Percentiles rank a stretch among this genome's conserved stretches.
These are phyloP conservation scores for Apoderus coryli DNA, from an alignment of 2,888 invertebrate genomes.

Conservation along the genomic window DNA sequence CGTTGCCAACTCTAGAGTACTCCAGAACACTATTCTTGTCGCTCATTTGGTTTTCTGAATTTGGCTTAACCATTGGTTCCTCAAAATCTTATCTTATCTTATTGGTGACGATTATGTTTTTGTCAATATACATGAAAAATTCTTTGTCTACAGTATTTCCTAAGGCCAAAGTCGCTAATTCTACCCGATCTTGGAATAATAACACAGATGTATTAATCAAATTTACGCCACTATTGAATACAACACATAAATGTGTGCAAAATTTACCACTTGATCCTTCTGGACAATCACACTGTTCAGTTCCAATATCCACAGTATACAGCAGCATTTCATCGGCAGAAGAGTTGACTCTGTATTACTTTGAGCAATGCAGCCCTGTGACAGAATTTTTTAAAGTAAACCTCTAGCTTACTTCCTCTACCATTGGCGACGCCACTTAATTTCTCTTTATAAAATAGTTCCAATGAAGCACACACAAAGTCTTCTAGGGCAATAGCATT, in stretches of 20 bases:
- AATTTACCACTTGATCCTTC: slow-evolving; percentile 10
- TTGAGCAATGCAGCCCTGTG: no score
- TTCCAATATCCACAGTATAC: background rate
- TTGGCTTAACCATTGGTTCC: slow-evolving; percentile 8
- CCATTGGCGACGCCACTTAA: slow-evolving; percentile 9
- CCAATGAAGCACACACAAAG: slow-evolving; percentile 9
- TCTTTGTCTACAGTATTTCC: slow-evolving; percentile 10
- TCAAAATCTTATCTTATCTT: slow-evolving; percentile 8
- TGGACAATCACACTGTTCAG: slow-evolving; percentile 10
- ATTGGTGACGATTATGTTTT: no score
- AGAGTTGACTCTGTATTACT: no score
- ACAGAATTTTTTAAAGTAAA: slow-evolving; percentile 8
- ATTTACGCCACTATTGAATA: slow-evolving; percentile 12
- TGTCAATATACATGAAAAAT: slow-evolving; percentile 13
- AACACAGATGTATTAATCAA: slow-evolving; percentile 11
- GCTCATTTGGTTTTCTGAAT: no score
- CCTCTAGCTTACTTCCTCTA: slow-evolving; percentile 8
- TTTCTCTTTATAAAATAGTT: slow-evolving; percentile 10
- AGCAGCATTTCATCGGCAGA: background rate
- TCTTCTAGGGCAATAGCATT: slow-evolving; percentile 2
- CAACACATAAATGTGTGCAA: slow-evolving; percentile 11
- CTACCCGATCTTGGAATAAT: slow-evolving; percentile 12
- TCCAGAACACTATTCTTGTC: no score
- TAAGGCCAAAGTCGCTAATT: slow-evolving; percentile 11
- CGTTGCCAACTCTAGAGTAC: no score